Conservation (phyloP, 2,888 invertebrate genomes). For the Lochmaea capreae region DNA sequence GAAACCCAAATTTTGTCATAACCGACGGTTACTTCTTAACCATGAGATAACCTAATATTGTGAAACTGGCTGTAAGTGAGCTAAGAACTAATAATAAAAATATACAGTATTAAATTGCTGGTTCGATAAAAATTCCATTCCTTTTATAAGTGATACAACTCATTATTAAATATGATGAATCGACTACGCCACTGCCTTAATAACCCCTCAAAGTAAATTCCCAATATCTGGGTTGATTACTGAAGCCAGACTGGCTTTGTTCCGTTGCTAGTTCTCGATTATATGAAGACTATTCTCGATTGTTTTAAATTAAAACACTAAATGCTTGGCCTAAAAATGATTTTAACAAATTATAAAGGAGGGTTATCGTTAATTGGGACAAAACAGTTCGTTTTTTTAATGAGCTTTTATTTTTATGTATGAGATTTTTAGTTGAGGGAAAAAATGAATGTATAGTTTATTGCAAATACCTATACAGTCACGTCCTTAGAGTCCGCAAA, state of each 20-base stretch:
- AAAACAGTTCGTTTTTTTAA: not conserved
- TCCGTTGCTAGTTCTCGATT: slow-evolving; percentile 52
- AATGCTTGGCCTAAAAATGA: slow-evolving; percentile 38
- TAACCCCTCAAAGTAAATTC: slow-evolving; percentile 64
- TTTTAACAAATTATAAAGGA: slow-evolving; percentile 29
- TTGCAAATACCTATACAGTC: too few relatives aligned
- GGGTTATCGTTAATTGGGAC: slow-evolving; percentile 16
- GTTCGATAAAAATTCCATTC: too few relatives aligned
- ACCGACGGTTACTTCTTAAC: too few relatives aligned
- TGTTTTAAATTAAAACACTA: slow-evolving; percentile 53
- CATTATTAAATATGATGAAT: not conserved
- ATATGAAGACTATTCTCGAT: slow-evolving; percentile 51
- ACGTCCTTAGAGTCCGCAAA: too few relatives aligned
- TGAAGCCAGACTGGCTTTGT: slow-evolving; percentile 63
- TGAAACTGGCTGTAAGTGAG: too few relatives aligned
- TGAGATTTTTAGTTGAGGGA: not conserved
- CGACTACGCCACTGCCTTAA: slow-evolving; percentile 41
- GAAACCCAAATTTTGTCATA: too few relatives aligned
- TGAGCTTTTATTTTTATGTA: not conserved
- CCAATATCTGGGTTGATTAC: slow-evolving; percentile 64
- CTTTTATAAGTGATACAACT: too few relatives aligned
- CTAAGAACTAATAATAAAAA: too few relatives aligned
- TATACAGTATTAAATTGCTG: too few relatives aligned
- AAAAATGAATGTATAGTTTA: too few relatives aligned
- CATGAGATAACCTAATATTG: too few relatives aligned